Base-by-base conservation (phyloP, 2,113 vertebrate species). In the Apeltes quadracus region DNA sequence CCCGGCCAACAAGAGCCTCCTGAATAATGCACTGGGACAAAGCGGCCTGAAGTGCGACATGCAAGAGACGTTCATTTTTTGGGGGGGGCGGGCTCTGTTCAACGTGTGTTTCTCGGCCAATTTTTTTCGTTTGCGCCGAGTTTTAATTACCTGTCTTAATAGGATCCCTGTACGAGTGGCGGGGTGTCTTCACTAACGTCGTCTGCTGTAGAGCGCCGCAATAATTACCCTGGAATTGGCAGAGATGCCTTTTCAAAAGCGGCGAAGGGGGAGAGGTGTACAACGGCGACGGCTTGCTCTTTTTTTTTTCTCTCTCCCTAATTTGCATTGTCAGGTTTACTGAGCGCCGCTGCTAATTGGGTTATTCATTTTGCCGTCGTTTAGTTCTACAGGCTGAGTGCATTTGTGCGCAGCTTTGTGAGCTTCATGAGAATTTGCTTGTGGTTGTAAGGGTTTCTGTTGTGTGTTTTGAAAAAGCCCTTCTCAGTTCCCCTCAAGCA, bases 131-230 rank as follows among this genome's bases (percentile, higher is more conserved):
- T 72, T 48, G 79, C 59, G 2, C 69, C 48, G 75, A 84, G n/a
- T 72, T 90, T 89, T 90, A 90, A 91, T 90, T 87, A 91, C 89
- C 86, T 87, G 90, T 88, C 86, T 85, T 89, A 90, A 90, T 89
- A 74, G 84, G 80, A 87, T 85, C 84, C 63, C 55, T 71, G 69
- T 65, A 83, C 89, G 85, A 90, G 82, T 83, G 75, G 78, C 79
- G 9, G 80, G 65, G 85, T 72, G 83, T 86, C 88, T 88, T 90
- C 74, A 83, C 88, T 87, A n/a, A n/a, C 89, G 88, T 88, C n/a
- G 86, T 89, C 83, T 84, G 75, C 86, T 81, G 79, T 79, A 63
- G 87, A 87, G 73, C 38, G 36, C 44, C 32, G 48, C 78, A 58
- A 85, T 92, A 91, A 90, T 92, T 89, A 89, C 61, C 63, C 27